A percentile compares a stretch with the other conserved stretches of the same genome.
phyloP scores from a whole-genome alignment of 2,888 invertebrate species.

The Eilema caniola region DNA sequence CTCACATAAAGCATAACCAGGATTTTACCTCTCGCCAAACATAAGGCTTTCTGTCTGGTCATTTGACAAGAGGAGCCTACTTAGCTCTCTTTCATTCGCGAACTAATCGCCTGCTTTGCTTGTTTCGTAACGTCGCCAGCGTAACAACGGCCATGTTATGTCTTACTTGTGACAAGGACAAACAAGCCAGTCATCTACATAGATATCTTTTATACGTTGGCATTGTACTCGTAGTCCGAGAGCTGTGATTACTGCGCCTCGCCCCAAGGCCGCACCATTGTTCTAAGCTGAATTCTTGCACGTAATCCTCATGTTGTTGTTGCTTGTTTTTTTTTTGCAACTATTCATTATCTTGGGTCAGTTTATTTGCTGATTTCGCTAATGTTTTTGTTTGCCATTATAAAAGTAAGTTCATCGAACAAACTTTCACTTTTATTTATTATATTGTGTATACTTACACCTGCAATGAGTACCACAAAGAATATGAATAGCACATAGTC shows the following conservation, averaged over 20 bases:
- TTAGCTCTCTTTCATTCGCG: conserved; percentile 44
- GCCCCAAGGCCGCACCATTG: conserved; percentile 81
- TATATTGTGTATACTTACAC: not conserved
- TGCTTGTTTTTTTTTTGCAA: conserved; percentile 54
- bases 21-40: conserved; percentile 24
- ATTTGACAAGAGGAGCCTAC: conserved; percentile 34
- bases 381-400: conserved; percentile 38
- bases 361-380: conserved; percentile 39
- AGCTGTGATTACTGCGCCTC: conserved; percentile 76
- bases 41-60: conserved; percentile 21
- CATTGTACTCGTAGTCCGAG: conserved; percentile 54
- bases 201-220: conserved; percentile 41
- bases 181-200: conserved; percentile 47
- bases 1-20: conserved; percentile 17
- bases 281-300: conserved; percentile 80
- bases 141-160: conserved; percentile 48
- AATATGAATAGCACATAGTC: no score
- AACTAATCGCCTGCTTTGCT: conserved; percentile 37
- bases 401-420: conserved; percentile 11
- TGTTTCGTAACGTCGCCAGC: conserved; percentile 35
- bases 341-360: conserved; percentile 46
- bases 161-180: conserved; percentile 52
- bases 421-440: conserved; percentile 8
- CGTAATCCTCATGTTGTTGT: conserved; percentile 69
- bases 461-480: not conserved